phyloP scores from a whole-genome alignment of 53 echinoderm and acorn worm species.

The Holothuria leucospilota region DNA sequence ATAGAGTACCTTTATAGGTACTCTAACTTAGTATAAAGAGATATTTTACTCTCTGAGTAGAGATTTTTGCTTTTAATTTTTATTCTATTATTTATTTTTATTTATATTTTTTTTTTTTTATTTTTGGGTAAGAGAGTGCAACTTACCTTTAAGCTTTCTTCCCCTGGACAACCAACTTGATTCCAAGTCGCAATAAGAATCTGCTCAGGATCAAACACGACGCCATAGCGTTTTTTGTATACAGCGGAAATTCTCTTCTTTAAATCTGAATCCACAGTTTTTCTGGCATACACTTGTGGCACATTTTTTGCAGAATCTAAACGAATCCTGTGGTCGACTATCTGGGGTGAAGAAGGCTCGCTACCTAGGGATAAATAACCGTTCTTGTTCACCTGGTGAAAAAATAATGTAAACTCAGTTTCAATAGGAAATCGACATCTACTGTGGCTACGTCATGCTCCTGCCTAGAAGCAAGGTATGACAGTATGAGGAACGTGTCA shows the following conservation, averaged over 20 bases:
- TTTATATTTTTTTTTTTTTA: neutral
- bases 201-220: neutral
- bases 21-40: neutral
- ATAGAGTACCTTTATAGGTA: too few relatives aligned
- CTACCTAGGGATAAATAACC: neutral
- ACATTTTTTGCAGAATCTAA: too few relatives aligned
- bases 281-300: too few relatives aligned
- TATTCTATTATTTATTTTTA: neutral
- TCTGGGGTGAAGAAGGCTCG: neutral
- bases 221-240: neutral
- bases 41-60: neutral
- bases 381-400: slow-evolving; percentile 2
- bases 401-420: neutral
- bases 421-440: too few relatives aligned
- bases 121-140: neutral
- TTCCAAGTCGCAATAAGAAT: neutral
- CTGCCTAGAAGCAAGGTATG: too few relatives aligned
- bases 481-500: too few relatives aligned
- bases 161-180: neutral
- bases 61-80: neutral
- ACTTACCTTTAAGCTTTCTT: neutral
- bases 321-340: too few relatives aligned
- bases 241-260: neutral
- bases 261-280: neutral
- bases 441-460: too few relatives aligned